Evolutionary conservation across 53 echinoderm and acorn worm species (phyloP).

Genomic region (Temnopleurus reevesii): DNA sequence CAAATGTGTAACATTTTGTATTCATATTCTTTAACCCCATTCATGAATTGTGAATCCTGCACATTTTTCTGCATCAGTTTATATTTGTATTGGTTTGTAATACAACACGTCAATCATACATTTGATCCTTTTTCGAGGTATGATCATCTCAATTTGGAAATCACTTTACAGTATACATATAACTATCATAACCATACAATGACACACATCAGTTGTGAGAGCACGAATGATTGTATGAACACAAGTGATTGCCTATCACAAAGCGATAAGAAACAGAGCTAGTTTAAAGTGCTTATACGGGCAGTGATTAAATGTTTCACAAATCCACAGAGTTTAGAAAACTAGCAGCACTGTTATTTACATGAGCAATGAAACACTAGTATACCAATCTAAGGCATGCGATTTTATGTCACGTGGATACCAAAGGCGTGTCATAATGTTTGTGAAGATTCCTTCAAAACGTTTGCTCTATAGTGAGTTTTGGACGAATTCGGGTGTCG

Average conservation of each 20-base stretch:
- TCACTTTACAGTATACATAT: neutral
- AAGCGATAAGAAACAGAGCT: neutral
- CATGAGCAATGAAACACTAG: neutral
- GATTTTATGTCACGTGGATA: neutral
- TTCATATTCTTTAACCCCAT: too few relatives aligned
- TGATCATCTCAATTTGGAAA: neutral
- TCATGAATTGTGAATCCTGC: too few relatives aligned
- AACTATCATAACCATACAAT: neutral
- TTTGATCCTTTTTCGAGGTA: neutral
- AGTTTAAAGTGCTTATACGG: neutral
- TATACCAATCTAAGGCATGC: neutral
- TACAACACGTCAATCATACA: neutral
- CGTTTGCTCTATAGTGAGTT: too few relatives aligned
- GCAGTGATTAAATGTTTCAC: neutral
- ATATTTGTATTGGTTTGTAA: neutral
- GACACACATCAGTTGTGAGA: too few relatives aligned
- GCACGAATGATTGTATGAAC: too few relatives aligned
- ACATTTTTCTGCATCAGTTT: neutral
- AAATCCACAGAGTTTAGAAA: neutral
- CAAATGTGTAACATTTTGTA: too few relatives aligned
- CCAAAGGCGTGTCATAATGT: too few relatives aligned
- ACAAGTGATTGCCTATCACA: neutral
- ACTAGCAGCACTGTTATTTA: slow-evolving; percentile 16
- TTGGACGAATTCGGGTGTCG: too few relatives aligned
- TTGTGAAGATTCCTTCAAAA: too few relatives aligned